phyloP scores from a whole-genome alignment of 2,888 invertebrate species.

The Augochlorella aurata region DNA sequence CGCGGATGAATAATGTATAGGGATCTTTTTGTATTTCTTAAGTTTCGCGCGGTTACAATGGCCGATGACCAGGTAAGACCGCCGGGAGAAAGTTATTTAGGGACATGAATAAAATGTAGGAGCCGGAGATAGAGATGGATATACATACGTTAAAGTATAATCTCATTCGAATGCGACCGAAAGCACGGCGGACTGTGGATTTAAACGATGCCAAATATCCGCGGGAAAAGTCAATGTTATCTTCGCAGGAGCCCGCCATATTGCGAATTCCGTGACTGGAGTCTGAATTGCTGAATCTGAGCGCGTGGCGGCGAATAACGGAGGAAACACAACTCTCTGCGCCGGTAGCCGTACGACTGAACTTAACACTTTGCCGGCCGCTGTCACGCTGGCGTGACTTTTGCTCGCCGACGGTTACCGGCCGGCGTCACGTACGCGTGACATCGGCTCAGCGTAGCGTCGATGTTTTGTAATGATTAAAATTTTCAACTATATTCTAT shows the following conservation, averaged over 20 bases:
- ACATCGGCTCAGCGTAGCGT: no score
- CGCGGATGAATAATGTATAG: background rate
- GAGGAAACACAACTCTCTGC: background rate
- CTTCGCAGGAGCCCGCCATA: constrained; percentile 8
- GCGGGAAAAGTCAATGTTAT: constrained; percentile 16
- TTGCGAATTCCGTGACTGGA: constrained; percentile 11
- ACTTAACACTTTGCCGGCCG: no score
- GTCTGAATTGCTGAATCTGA: constrained; percentile 6
- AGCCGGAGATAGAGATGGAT: background rate
- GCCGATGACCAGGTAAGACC: background rate
- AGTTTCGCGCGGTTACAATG: constrained; percentile 6
- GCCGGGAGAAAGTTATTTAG: constrained; percentile 1
- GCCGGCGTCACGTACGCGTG: no score
- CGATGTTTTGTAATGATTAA: no score
- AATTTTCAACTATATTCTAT: no score
- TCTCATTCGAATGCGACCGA: constrained; percentile 6
- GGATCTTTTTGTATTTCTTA: background rate
- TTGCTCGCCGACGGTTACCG: no score
- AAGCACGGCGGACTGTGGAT: constrained; percentile 13
- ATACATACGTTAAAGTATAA: constrained; percentile 11
- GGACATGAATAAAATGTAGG: constrained; percentile 6
- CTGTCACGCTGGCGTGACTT: no score
- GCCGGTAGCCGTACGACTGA: background rate
- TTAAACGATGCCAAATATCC: constrained; percentile 16
- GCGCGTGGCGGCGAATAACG: background rate